Evolutionary conservation across 2,888 invertebrate species (phyloP), one percentile per base, ranked within the genome.

Genomic region (Drosophila dives): DNA sequence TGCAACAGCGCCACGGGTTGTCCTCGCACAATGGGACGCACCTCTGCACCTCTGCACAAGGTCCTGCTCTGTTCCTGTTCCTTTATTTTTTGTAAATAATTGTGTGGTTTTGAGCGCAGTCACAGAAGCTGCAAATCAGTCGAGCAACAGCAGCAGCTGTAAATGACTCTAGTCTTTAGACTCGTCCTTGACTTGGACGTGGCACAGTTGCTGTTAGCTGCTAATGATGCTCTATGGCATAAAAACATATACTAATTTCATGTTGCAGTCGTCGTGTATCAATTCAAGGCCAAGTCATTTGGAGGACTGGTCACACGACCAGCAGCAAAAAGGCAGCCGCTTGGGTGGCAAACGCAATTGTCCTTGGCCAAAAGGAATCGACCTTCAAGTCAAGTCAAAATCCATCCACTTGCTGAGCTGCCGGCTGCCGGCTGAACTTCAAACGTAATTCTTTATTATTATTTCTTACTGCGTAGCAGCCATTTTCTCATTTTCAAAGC

Each of bases 61-160:
- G 45, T 23, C 20, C 15, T 45, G 20, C 23, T 45, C 45, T 40
- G 2, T 40, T 17, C 38, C 38, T 38, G 36, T n/a, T 15, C 11
- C 15, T 23, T n/a, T n/a, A n/a, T 33, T 15, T 38, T 90, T 58
- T 72, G 78, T 70, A 74, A 74, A 84, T 90, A 67, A 87, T 84
- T 89, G 77, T 89, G 89, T 68, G 89, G 89, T 90, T 88, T 75
- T 40, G 65, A 54, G 50, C 48, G 36, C 62, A 50, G 62, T 33
- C 63, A 78, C 86, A 70, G 84, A 77, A 88, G 86, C 87, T 60
- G 76, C 71, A 55, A 26, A 17, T 26, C 55, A 36, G 32, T 66
- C 75, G 65, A 45, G 61, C 23, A 54, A 69, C 83, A 71, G 78
- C 88, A 72, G 89, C 81, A 89, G 84, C 89, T 90, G 89, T 68